A percentile compares a stretch with the other conserved stretches of the same genome.
Conservation (phyloP, 2,888 invertebrate genomes). For the Rhingia rostrata region DNA sequence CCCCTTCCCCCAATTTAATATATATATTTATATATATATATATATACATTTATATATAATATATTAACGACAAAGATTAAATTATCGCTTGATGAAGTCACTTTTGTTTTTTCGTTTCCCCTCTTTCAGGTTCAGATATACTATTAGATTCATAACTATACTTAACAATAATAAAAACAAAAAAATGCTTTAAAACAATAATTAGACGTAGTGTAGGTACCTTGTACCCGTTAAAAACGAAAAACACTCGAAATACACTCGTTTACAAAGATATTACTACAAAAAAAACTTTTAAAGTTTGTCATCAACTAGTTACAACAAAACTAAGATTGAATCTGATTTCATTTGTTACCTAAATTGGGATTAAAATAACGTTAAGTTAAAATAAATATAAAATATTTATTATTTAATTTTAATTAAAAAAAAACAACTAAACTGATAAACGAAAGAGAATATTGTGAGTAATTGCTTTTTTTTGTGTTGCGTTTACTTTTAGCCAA, state of each 20-base stretch:
- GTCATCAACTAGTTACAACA: conserved; percentile 10
- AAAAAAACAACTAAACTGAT: no score
- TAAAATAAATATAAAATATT: conserved; percentile 39
- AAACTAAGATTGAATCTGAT: conserved; percentile 23
- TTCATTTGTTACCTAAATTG: conserved; percentile 18
- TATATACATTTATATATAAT: conserved; percentile 61
- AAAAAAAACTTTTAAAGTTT: conserved; percentile 40
- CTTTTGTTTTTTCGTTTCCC: conserved; percentile 40
- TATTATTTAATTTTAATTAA: conserved; percentile 20
- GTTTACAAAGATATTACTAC: background rate
- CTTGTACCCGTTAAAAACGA: background rate
- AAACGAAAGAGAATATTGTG: background rate
- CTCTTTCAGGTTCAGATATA: conserved; percentile 44
- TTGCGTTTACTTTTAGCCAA: conserved; percentile 16
- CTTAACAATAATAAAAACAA: conserved; percentile 14
- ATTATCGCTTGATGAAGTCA: conserved; percentile 72
- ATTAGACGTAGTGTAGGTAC: background rate
- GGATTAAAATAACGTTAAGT: conserved; percentile 34
- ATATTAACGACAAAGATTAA: conserved; percentile 62
- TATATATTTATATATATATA: conserved; percentile 29
- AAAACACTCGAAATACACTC: background rate
- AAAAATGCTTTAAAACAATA: conserved; percentile 1
- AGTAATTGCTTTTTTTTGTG: background rate
- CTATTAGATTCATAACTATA: conserved; percentile 30
- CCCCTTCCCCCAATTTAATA: background rate